Evolutionary conservation across 2,113 vertebrate genomes (phyloP), one percentile per base, ranked within the genome.

Genomic region (Ranitomeya imitator): DNA sequence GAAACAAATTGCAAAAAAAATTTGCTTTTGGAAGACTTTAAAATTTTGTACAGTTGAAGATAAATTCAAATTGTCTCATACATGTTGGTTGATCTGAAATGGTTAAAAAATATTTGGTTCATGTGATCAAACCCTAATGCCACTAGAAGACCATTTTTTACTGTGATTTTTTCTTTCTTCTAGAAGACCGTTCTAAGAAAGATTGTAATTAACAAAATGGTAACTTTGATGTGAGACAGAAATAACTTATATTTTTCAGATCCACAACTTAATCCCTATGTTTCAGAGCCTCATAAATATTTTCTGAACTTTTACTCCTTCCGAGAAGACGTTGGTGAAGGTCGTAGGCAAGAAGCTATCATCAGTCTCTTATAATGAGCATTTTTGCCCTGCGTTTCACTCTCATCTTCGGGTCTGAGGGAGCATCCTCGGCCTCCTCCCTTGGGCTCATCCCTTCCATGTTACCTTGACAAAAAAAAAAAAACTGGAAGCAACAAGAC

Each of bases 281-380:
- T 81, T 81, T 81, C 79, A 81, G 31, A 61, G 15, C 57, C 55
- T 61, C 59, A 26, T 81, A 81, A 81, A 81, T 81, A 37, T 61
- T 74, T 74, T 74, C 16, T 19, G 16, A 74, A 74, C 31, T 16
- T 45, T 59, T 61, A 31, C 57, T 37, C 81, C 86, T 23, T 10
- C 31, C 18, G 52, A 76, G 69, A 74, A 74, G 37, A 21, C 1
- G 37, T 76, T 90, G 88, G 90, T 91, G 93, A 94, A 94, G 93
- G 93, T 89, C 93, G 85, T 0, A 0, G 90, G 90, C 90, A 15
- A 45, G 0, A 73, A 90, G 82, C 77, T 92, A 94, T 92, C 93
- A 94, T 92, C 93, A 92, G 92, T 6, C 26, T 63, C 16, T 0
- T 16, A n/a, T 55, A 83, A 0, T 87, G 90, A 90, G 89, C 61